Evolutionary conservation across 1,140 invertebrate species (phyloP), one percentile per base, ranked within the genome.

Genomic region (Anagrus nilaparvatae): DNA sequence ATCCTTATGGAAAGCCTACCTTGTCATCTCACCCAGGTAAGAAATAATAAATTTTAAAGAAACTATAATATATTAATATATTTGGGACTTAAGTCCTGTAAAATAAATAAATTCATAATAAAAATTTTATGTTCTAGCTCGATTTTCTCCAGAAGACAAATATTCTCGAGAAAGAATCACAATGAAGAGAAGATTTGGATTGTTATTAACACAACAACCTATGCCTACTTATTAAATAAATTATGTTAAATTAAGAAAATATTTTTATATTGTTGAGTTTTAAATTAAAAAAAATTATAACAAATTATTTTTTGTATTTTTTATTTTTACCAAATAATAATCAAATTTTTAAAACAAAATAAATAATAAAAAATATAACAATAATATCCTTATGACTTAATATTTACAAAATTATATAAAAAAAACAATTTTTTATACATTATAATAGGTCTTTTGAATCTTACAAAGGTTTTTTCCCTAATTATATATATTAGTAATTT

Each of bases 61-160:
- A 18, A 33, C 39, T 23, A 40, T 20, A 43, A 41, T 43, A 44
- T 40, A n/a, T 23, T 42, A 20, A 39, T 37, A 40, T n/a, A 33
- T 46, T 35, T 32, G 14, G 33, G 27, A 25, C 4, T 32, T 23
- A 38, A 25, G 41, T 33, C 27, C 44, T 33, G 25, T 31, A 24
- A 23, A 8, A 18, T 23, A 25, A 29, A 42, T 25, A 16, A n/a
- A 33, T 29, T 19, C 31, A 10, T 10, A 30, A 6, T 17, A 24
- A 39, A 19, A 28, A 28, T 40, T 32, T 36, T 38, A 35, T 43
- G 49, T 76, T 79, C 39, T 58, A 83, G 92, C 93, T 44, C 78
- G 89, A 44, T 97, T 97, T 63, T 94, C 92, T 12, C 92, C 93
- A 1, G 90, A 96, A 68, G 93, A 97, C 58, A 90, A 92, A 65